Percentiles rank a stretch among this genome's conserved stretches.
These are phyloP conservation scores for Theristus sp. DNA, from an alignment of 2,888 invertebrate species.

Conservation along the genomic window DNA sequence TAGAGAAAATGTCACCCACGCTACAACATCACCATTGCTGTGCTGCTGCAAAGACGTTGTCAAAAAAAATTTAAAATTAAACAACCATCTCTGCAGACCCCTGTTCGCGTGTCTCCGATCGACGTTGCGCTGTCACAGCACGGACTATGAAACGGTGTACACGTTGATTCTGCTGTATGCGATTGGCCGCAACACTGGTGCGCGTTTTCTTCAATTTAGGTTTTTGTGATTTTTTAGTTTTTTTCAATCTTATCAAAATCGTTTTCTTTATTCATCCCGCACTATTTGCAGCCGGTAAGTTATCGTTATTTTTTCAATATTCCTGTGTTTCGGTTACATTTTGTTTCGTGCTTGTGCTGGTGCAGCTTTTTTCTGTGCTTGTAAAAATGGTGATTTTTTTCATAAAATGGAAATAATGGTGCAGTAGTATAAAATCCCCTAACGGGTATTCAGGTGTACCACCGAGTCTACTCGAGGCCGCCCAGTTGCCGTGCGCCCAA, in stretches of 20 bases:
- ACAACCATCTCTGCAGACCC: constrained; percentile 40
- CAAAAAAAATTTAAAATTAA: too few relatives aligned
- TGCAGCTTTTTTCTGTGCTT: too few relatives aligned
- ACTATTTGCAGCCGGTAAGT: neutral
- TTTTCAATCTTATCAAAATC: neutral
- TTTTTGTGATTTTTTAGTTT: neutral
- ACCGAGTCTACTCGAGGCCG: constrained; percentile 11
- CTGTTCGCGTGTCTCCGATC: constrained; percentile 73
- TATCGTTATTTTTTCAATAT: neutral
- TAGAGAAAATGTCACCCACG: too few relatives aligned
- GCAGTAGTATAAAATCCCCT: too few relatives aligned
- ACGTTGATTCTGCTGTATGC: constrained; percentile 77
- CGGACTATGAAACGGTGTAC: constrained; percentile 81
- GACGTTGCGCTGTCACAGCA: constrained; percentile 67
- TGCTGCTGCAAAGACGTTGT: too few relatives aligned
- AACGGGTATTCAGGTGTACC: constrained; percentile 7
- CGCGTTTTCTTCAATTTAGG: constrained; percentile 10
- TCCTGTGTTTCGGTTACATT: neutral
- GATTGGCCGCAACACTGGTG: constrained; percentile 79
- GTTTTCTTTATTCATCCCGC: neutral
- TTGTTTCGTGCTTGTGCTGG: neutral
- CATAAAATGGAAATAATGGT: too few relatives aligned
- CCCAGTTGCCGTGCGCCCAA: constrained; percentile 8
- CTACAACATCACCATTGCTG: too few relatives aligned
- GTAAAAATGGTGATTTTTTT: too few relatives aligned